Evolutionary conservation across 2,888 invertebrate genomes (phyloP).

Genomic region (Andrena camellia): DNA sequence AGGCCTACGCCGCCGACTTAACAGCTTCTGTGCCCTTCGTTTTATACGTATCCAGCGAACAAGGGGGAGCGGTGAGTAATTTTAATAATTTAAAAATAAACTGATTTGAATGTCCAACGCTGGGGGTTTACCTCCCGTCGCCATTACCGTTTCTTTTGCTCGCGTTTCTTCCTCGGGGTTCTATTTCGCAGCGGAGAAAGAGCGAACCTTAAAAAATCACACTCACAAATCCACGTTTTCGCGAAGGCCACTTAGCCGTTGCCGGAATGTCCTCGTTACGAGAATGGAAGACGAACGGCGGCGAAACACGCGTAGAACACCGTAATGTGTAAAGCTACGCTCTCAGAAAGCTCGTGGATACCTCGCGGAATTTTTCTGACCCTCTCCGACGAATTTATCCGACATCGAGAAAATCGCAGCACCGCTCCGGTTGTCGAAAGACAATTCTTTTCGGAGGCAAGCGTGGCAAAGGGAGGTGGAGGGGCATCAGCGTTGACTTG

Average conservation of each 20-base stretch:
- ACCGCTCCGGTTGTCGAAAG: background rate
- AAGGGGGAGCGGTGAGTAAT: constrained; percentile 5
- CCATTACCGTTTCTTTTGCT: background rate
- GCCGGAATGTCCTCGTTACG: constrained; percentile 18
- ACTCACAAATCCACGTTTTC: background rate
- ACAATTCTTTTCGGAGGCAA: background rate
- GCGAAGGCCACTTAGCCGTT: constrained; percentile 13
- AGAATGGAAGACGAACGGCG: constrained; percentile 23
- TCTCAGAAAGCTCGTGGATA: constrained; percentile 12
- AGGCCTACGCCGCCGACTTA: background rate
- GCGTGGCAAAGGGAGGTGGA: background rate
- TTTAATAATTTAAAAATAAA: constrained; percentile 19
- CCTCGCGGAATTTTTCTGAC: background rate
- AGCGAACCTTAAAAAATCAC: background rate
- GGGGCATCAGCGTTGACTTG: background rate
- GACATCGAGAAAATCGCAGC: background rate
- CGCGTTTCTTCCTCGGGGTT: background rate
- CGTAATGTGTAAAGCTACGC: background rate
- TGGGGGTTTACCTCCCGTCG: background rate
- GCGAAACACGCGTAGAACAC: background rate
- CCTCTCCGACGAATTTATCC: too few relatives aligned
- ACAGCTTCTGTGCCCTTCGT: background rate
- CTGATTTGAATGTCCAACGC: constrained; percentile 22
- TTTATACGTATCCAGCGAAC: background rate
- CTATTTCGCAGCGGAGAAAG: background rate